Percentiles rank a stretch among this genome's conserved stretches.
Evolutionary conservation across 2,797 vertebrate genomes (phyloP).

Genomic region (Spondyliosoma cantharus): DNA sequence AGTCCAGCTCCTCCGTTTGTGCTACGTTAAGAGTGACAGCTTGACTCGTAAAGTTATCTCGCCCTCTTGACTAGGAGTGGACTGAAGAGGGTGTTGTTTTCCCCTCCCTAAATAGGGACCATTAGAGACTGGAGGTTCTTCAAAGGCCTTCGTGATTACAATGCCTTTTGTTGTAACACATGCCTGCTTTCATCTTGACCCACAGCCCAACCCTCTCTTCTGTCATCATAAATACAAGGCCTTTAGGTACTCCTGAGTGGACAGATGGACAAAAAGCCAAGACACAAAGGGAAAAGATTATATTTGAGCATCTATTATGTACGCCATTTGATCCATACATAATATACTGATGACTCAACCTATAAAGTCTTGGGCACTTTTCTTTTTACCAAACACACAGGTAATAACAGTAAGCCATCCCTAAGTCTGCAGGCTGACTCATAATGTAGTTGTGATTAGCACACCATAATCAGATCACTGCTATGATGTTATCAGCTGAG

Average conservation of each 20-base stretch:
- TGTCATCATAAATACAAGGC: constrained; percentile 45
- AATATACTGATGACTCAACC: constrained; percentile 28
- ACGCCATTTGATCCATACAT: constrained; percentile 5
- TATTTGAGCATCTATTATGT: constrained; percentile 43
- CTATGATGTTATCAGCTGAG: background rate
- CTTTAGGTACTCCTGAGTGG: constrained; percentile 35
- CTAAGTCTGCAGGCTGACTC: background rate
- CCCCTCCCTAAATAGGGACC: constrained; percentile 45
- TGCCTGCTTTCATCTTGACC: constrained; percentile 67
- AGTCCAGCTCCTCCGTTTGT: background rate
- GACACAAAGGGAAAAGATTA: constrained; percentile 53
- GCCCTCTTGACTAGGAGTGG: background rate
- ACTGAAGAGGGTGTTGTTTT: constrained; percentile 42
- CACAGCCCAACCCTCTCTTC: constrained; percentile 45
- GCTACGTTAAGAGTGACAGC: constrained; percentile 19
- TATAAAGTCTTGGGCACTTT: background rate
- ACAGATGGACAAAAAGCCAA: constrained; percentile 49
- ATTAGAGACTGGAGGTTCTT: constrained; percentile 65
- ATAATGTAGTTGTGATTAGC: background rate
- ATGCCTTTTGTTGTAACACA: constrained; percentile 66
- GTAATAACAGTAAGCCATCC: background rate
- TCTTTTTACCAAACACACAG: constrained; percentile 6
- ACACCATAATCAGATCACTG: background rate
- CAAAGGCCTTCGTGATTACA: constrained; percentile 66
- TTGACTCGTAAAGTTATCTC: constrained; percentile 31